phyloP scores from a whole-genome alignment of 2,113 vertebrate species.

The Rhineura floridana region DNA sequence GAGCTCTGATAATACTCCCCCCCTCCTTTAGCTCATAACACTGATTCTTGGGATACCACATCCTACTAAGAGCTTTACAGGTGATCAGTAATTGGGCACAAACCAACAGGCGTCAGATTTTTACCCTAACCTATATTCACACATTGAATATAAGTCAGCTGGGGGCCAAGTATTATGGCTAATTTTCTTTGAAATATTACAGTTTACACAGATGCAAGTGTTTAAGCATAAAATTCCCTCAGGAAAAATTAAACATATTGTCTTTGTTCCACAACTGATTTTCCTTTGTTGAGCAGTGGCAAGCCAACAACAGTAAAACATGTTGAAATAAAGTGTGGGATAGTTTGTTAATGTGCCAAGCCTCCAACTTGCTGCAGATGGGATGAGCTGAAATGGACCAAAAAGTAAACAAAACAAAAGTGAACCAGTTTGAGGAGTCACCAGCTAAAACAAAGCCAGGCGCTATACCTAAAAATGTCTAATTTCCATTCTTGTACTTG shows the following conservation, averaged over 20 bases:
- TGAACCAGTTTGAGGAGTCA: neutral
- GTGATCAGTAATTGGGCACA: neutral
- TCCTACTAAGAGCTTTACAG: neutral
- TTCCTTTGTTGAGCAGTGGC: neutral
- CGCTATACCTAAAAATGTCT: too few species aligned
- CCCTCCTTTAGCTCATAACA: neutral
- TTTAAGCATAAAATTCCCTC: neutral
- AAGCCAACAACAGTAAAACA: neutral
- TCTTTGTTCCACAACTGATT: neutral
- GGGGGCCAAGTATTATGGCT: neutral
- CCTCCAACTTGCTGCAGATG: neutral
- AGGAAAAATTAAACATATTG: conserved; percentile 39
- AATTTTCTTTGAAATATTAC: neutral
- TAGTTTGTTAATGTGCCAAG: neutral
- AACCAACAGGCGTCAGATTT: neutral
- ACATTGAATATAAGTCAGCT: neutral
- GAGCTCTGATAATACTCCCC: neutral
- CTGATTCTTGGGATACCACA: neutral
- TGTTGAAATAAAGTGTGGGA: neutral
- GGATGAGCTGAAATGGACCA: neutral
- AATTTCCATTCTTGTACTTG: too few species aligned
- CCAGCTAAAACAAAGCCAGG: too few species aligned
- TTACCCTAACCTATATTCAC: neutral
- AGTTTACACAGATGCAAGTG: neutral
- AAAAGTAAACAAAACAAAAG: neutral